phyloP scores from a whole-genome alignment of 1,140 invertebrate species.

The Drosophila biarmipes region DNA sequence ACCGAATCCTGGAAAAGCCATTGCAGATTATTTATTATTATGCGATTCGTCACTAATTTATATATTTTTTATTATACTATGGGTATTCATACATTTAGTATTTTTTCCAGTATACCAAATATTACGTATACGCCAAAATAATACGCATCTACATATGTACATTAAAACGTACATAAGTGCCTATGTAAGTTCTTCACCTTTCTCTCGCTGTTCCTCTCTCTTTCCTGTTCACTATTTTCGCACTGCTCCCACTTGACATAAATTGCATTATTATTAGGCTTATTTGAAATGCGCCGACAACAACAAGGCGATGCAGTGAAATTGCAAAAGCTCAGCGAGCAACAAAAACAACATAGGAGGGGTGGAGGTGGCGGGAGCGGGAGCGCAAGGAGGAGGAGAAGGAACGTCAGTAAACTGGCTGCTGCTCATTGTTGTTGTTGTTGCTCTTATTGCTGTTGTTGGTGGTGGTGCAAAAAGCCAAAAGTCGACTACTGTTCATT shows the following conservation, averaged over 20 bases:
- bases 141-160: not conserved
- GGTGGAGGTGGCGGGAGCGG: not conserved
- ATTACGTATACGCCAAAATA: constrained; percentile 1
- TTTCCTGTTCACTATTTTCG: constrained; percentile 4
- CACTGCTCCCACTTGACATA: constrained; percentile 59
- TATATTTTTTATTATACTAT: no score
- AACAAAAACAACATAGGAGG: constrained; percentile 31
- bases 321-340: constrained; percentile 63
- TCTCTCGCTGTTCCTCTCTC: not conserved
- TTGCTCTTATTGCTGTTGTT: constrained; percentile 46
- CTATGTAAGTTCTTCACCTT: not conserved
- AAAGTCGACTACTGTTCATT: constrained; percentile 82
- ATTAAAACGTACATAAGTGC: not conserved
- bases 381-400: constrained; percentile 27
- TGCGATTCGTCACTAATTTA: no score
- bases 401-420: constrained; percentile 65
- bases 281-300: constrained; percentile 77
- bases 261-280: constrained; percentile 82
- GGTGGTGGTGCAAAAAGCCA: constrained; percentile 62
- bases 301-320: constrained; percentile 67
- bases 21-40: no score
- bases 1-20: no score
- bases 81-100: no score
- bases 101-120: not conserved
- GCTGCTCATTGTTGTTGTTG: constrained; percentile 51